Base-by-base conservation (phyloP, 2,797 vertebrate genomes). In the Acestrorhynchus altus region DNA sequence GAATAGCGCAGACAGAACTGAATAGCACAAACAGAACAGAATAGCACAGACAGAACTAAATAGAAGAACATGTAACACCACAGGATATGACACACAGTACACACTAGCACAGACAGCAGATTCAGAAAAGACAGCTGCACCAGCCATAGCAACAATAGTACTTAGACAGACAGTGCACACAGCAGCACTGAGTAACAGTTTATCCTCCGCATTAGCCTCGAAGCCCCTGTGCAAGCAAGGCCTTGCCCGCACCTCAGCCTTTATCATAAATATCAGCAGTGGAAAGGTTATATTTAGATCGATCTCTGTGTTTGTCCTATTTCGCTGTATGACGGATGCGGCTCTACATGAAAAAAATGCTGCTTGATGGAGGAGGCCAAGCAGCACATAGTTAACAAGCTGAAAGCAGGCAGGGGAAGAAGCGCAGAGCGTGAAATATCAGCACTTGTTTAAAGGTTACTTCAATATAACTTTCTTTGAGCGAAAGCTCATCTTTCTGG, bases 371-470 rank as follows among this genome's bases (percentile, higher is more conserved):
- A 94, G 80, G 91, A 92, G 88, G 78, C 82, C 89, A 89, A 86
- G 87, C 77, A 85, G 64, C 68, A 91, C 86, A 84, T 90, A 49
- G 44, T 73, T 82, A 93, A 90, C 86, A 90, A 90, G 90, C 88
- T 61, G 81, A 76, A 85, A 90, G 85, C 76, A 42, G 78, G 87
- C 89, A 42, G 52, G 81, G 87, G 83, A 85, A 90, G 91, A 89
- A 85, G 81, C 87, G 89, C 87, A 86, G 83, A 87, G 77, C 84
- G 87, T 93, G 92, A 94, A 93, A 93, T 92, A 94, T 93, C 90
- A 90, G 59, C 85, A 84, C 85, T 85, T 82, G 88, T 84, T 83
- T 92, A 94, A 94, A 94, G 93, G 93, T 94, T 93, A 93, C 89
- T 86, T 87, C 89, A 91, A 91, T 92, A 92, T 92, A 93, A 91